Evolutionary conservation across 2,113 vertebrate species (phyloP).

Genomic region (Scomber colias): DNA sequence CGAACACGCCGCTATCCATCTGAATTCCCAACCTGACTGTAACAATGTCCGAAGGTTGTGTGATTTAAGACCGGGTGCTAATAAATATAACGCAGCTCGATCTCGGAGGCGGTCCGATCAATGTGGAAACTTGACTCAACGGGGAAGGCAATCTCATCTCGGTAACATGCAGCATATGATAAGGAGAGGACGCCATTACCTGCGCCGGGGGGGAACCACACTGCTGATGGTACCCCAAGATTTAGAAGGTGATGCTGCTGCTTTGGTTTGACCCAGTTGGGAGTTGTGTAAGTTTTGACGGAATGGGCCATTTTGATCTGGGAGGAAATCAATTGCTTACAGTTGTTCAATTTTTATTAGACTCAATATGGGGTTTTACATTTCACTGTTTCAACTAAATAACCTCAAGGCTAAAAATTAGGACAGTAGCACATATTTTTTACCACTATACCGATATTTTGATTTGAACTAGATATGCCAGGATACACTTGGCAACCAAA

Average conservation of each 20-base stretch:
- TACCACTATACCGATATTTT: no score
- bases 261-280: not conserved
- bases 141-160: conserved; percentile 49
- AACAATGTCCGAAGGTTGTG: conserved; percentile 24
- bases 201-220: not conserved
- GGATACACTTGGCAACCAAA: no score
- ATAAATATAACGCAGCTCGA: conserved; percentile 41
- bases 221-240: conserved; percentile 1
- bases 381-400: no score
- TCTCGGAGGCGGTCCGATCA: conserved; percentile 34
- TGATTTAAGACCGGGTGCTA: conserved; percentile 61
- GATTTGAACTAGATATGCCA: no score
- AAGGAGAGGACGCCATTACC: conserved; percentile 24
- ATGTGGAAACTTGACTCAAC: conserved; percentile 39
- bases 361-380: no score
- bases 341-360: not conserved
- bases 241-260: not conserved
- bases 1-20: conserved; percentile 40
- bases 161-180: conserved; percentile 11
- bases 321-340: no score
- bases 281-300: not conserved
- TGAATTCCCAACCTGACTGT: conserved; percentile 51
- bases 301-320: no score
- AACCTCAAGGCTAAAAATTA: no score
- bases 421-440: no score